Evolutionary conservation across 2,113 vertebrate genomes (phyloP).

Genomic region (Chionis minor): DNA sequence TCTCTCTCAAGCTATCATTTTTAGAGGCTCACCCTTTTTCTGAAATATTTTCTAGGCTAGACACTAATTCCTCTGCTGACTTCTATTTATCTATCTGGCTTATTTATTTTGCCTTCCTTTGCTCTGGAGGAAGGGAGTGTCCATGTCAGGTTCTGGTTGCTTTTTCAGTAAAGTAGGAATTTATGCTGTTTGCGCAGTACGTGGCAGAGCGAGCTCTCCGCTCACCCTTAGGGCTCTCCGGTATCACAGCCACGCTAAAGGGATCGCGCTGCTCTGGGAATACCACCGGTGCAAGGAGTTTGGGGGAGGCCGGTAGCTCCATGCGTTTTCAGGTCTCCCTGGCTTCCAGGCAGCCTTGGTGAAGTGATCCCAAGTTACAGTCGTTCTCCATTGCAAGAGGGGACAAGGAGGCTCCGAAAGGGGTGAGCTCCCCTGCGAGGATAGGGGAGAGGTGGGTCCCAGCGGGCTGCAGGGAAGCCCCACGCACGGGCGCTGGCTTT

Average conservation of each 20-base stretch:
- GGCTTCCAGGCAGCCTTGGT: background rate
- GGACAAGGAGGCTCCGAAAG: background rate
- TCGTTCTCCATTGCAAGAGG: rapidly evolving
- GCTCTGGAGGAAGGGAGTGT: conserved; percentile 22
- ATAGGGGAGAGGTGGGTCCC: background rate
- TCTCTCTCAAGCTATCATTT: conserved; percentile 32
- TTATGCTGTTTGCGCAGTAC: background rate
- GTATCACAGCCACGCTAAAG: background rate
- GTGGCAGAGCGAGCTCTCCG: background rate
- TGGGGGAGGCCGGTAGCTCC: background rate
- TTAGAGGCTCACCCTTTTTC: conserved; percentile 30
- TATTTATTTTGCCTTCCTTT: conserved; percentile 37
- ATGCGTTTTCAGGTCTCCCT: background rate
- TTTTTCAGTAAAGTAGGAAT: conserved; percentile 29
- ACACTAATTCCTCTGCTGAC: background rate
- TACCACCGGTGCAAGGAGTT: background rate
- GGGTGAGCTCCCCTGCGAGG: background rate
- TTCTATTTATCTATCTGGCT: conserved; percentile 5
- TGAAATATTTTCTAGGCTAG: conserved; percentile 1
- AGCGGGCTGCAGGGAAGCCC: background rate
- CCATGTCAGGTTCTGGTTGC: background rate
- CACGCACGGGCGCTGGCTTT: rapidly evolving
- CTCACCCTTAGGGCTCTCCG: background rate
- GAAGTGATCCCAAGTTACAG: background rate
- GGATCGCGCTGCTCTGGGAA: background rate